Conservation (phyloP, 1,140 invertebrate genomes). For the Trissolcus basalis region DNA sequence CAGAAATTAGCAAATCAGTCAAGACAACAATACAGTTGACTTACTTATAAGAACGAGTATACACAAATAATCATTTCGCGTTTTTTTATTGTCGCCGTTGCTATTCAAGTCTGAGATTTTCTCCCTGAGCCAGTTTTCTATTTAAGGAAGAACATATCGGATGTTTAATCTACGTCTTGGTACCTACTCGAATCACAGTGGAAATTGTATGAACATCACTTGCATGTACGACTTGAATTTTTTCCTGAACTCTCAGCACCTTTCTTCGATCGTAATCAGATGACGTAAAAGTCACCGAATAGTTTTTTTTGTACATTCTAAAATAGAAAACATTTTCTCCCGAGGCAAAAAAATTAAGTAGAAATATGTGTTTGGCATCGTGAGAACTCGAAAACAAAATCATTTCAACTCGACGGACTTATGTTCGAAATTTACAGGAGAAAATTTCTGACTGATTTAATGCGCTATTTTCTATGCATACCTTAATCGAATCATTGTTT, state of each 20-base stretch:
- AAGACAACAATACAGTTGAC: slow-evolving; percentile 47
- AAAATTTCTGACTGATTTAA: too few relatives aligned
- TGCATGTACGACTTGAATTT: slow-evolving; percentile 7
- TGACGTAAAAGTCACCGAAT: too few relatives aligned
- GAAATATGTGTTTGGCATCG: too few relatives aligned
- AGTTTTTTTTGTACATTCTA: too few relatives aligned
- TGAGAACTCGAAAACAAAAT: slow-evolving; percentile 5
- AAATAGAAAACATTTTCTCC: too few relatives aligned
- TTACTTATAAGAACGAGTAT: slow-evolving; percentile 17
- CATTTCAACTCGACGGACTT: not conserved
- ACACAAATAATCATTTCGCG: slow-evolving; percentile 14
- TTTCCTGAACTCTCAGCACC: too few relatives aligned
- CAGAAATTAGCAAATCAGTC: slow-evolving; percentile 58
- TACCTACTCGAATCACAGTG: slow-evolving; percentile 26
- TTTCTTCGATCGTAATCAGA: too few relatives aligned
- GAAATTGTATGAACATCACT: slow-evolving; percentile 44
- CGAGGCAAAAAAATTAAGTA: too few relatives aligned
- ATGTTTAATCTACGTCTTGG: slow-evolving; percentile 27
- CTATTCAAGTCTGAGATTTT: too few relatives aligned
- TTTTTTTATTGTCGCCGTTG: too few relatives aligned
- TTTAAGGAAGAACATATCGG: not conserved
- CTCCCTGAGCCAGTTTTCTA: too few relatives aligned
- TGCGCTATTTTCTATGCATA: not conserved
- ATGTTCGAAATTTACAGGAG: not conserved
- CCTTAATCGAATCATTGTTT: not conserved